Percentiles rank a stretch among this genome's conserved stretches.
Evolutionary conservation across 2,797 vertebrate genomes (phyloP).

Genomic region (Sebastes trivittatus): DNA sequence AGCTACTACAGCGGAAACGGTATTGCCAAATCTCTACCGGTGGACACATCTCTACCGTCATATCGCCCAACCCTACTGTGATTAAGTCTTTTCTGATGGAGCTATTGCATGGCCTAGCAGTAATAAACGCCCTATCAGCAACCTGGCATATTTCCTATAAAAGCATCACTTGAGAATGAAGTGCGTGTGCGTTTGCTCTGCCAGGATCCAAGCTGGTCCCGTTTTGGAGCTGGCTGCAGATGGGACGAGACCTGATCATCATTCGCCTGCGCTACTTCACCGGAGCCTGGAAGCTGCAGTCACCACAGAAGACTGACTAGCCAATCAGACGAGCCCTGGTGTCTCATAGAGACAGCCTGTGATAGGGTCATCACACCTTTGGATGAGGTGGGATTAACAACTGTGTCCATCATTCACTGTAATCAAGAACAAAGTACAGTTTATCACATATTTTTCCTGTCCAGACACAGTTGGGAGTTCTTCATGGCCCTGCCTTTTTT

Average conservation of each 20-base stretch:
- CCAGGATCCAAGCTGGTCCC: conserved; percentile 97
- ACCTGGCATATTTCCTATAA: background rate
- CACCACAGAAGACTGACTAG: conserved; percentile 82
- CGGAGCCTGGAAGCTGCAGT: conserved; percentile 92
- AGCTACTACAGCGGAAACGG: background rate
- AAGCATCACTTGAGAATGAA: conserved; percentile 4
- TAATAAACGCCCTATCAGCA: background rate
- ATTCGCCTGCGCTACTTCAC: conserved; percentile 95
- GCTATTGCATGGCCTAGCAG: background rate
- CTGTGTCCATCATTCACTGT: conserved; percentile 34
- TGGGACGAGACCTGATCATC: conserved; percentile 95
- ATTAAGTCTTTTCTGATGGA: background rate
- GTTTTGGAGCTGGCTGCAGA: conserved; percentile 99
- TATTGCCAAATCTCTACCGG: background rate
- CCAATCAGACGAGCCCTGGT: conserved; percentile 41
- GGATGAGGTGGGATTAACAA: conserved; percentile 34
- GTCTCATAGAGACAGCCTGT: conserved; percentile 29
- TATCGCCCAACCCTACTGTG: background rate
- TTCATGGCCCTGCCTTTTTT: conserved; percentile 45
- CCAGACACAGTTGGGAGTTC: conserved; percentile 24
- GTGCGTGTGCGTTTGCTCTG: conserved; percentile 32
- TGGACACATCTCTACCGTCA: background rate
- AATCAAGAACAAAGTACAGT: conserved; percentile 3
- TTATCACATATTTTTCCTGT: conserved; percentile 1
- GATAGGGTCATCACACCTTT: conserved; percentile 32